Evolutionary conservation across 2,797 vertebrate genomes (phyloP).

Genomic region (Platalea minor): DNA sequence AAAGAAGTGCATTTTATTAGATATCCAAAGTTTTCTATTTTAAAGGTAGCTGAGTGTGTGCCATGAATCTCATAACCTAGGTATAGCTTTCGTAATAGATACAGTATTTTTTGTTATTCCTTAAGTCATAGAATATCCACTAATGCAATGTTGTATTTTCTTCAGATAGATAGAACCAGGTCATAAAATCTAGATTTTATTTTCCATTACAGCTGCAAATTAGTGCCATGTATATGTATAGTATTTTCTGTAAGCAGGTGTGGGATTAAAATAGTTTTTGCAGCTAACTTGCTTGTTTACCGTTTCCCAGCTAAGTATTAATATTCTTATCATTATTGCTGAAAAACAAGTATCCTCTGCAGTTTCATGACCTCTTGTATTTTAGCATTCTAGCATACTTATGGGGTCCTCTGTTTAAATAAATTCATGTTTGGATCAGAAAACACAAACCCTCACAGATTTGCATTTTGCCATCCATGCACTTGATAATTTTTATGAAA

Average conservation of each 20-base stretch:
- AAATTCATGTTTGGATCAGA: not conserved
- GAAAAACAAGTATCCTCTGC: not conserved
- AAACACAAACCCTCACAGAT: not conserved
- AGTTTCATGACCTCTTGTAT: not conserved
- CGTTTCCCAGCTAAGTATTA: not conserved
- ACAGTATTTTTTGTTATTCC: not conserved
- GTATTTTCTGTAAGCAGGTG: not conserved
- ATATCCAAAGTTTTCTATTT: not conserved
- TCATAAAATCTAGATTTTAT: not conserved
- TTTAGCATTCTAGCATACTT: not conserved
- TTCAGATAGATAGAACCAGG: not conserved
- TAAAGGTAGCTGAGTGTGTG: not conserved
- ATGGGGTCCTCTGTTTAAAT: not conserved
- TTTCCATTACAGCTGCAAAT: constrained; percentile 15
- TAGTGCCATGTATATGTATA: not conserved
- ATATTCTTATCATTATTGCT: not conserved
- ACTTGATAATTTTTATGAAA: constrained; percentile 40
- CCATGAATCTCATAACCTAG: not conserved
- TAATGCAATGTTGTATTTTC: not conserved
- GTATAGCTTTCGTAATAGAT: not conserved
- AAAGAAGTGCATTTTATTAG: not conserved
- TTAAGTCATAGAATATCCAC: not conserved
- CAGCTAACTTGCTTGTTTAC: not conserved
- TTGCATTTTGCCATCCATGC: constrained; percentile 19
- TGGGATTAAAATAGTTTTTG: not conserved